These are phyloP conservation scores for Noctua janthe DNA, from an alignment of 2,888 invertebrate genomes.

Conservation along the genomic window DNA sequence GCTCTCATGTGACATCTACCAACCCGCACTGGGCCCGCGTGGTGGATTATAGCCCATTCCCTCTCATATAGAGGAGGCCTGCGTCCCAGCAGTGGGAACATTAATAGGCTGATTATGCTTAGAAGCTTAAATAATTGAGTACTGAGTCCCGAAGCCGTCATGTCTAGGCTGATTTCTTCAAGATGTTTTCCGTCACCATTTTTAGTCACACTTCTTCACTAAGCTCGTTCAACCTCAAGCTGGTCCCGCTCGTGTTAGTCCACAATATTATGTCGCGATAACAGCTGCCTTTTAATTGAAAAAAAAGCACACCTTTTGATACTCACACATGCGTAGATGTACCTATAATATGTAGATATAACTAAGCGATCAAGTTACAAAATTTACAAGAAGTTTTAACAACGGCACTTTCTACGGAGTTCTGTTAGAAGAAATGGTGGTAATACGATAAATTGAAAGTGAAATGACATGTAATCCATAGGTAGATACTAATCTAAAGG, in stretches of 20 bases:
- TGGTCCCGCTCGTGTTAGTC: constrained; percentile 9
- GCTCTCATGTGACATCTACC: too few relatives aligned
- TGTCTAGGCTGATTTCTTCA: not conserved
- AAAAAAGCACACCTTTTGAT: constrained; percentile 34
- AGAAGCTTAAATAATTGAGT: too few relatives aligned
- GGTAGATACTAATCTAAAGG: too few relatives aligned
- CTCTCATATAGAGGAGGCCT: too few relatives aligned
- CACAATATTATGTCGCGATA: constrained; percentile 7
- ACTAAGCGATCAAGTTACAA: constrained; percentile 16
- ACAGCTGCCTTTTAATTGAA: constrained; percentile 37
- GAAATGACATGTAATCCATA: not conserved
- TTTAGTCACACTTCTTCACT: not conserved
- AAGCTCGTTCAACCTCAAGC: not conserved
- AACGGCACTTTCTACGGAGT: constrained; percentile 12
- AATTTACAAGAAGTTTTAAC: constrained; percentile 2
- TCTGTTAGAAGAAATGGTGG: not conserved
- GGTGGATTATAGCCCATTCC: too few relatives aligned
- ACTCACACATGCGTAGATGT: not conserved
- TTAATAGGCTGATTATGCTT: too few relatives aligned
- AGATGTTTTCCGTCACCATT: not conserved
- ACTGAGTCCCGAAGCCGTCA: not conserved
- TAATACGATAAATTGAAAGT: constrained; percentile 4
- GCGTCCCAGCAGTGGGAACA: too few relatives aligned
- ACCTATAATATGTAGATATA: not conserved
- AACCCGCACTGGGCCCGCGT: too few relatives aligned